Conservation (phyloP, 1,140 invertebrate species). For the Acromyrmex echinatior region DNA sequence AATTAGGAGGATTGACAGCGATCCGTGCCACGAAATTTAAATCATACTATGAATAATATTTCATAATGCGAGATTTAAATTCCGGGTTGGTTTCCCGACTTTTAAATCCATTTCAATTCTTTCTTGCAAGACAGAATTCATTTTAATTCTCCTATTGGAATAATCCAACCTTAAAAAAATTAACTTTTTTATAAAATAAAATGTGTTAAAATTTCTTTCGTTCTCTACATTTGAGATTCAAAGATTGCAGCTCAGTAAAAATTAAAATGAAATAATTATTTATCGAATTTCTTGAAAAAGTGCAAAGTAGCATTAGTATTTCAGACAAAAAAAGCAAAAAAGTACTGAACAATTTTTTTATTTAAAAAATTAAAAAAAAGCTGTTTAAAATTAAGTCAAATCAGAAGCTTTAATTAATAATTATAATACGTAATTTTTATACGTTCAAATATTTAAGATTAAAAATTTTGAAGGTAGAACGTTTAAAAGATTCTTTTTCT, state of each 20-base stretch:
- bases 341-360: background rate
- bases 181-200: constrained; percentile 30
- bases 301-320: background rate
- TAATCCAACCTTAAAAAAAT: constrained; percentile 18
- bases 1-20: constrained; percentile 23
- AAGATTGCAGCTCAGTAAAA: background rate
- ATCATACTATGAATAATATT: constrained; percentile 41
- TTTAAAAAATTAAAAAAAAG: background rate
- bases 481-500: background rate
- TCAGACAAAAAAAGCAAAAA: background rate
- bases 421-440: background rate
- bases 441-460: background rate
- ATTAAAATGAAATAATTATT: constrained; percentile 29
- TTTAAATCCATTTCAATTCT: constrained; percentile 49
- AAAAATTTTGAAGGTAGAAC: background rate
- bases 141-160: constrained; percentile 37
- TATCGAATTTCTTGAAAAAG: background rate
- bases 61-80: constrained; percentile 39
- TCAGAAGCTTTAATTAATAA: constrained; percentile 10
- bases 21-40: constrained; percentile 36
- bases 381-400: background rate
- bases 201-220: constrained; percentile 24
- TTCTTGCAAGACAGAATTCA: constrained; percentile 42
- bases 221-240: background rate
- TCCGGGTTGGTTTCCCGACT: constrained; percentile 21